These are phyloP conservation scores for Stomorhina lunata DNA, from an alignment of 2,888 invertebrate species.

Conservation along the genomic window DNA sequence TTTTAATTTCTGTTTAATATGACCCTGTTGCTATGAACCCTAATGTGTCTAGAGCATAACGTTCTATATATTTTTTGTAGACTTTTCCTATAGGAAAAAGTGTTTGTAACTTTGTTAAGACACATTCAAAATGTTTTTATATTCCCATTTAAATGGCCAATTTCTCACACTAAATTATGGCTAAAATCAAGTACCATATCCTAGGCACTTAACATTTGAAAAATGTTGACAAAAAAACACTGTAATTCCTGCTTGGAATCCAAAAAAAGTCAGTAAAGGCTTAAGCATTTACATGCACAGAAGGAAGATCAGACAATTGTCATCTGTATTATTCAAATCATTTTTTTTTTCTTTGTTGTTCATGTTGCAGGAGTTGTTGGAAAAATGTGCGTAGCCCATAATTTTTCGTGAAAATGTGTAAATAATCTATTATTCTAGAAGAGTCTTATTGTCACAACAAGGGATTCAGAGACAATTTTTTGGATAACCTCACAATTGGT, in stretches of 20 bases:
- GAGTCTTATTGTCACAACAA: neutral
- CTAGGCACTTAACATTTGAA: conserved; percentile 1
- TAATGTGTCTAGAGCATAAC: conserved; percentile 4
- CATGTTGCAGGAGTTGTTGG: conserved; percentile 28
- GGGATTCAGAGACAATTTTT: neutral
- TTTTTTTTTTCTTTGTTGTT: neutral
- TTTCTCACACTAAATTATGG: conserved; percentile 77
- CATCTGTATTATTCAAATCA: neutral
- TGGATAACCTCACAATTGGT: conserved; percentile 10
- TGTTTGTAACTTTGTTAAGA: conserved; percentile 68
- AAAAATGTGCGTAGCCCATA: conserved; percentile 58
- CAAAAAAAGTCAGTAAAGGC: neutral
- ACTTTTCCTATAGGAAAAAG: conserved; percentile 64
- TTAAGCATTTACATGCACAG: neutral
- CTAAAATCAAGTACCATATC: neutral
- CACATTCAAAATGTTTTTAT: conserved; percentile 69
- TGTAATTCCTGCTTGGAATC: neutral
- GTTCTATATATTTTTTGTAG: neutral
- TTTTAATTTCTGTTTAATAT: neutral
- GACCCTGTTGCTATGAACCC: conserved; percentile 14
- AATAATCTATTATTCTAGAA: conserved; percentile 51
- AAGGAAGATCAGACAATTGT: neutral
- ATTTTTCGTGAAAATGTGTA: conserved; percentile 63
- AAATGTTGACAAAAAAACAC: conserved; percentile 23
- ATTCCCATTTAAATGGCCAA: conserved; percentile 74